A percentile compares a stretch with the other conserved stretches of the same genome.
These are phyloP conservation scores for Trissolcus japonicus DNA, from an alignment of 2,888 invertebrate species.

Conservation along the genomic window DNA sequence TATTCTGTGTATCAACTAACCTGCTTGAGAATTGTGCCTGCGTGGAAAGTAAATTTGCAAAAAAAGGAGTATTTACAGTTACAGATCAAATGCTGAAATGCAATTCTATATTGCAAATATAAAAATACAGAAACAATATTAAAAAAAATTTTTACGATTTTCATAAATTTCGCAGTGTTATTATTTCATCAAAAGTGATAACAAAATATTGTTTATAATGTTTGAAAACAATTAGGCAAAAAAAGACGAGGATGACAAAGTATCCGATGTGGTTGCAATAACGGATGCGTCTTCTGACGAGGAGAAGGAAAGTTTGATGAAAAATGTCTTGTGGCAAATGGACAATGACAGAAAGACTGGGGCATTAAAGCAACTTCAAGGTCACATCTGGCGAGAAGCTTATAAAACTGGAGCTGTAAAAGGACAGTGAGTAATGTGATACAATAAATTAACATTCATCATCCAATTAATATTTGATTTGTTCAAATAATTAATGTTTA, in stretches of 20 bases:
- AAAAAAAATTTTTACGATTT: too few relatives aligned
- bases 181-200: too few relatives aligned
- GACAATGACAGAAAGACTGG: conserved; percentile 86
- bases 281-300: conserved; percentile 78
- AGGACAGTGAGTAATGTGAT: conserved; percentile 87
- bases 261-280: conserved; percentile 79
- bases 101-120: too few relatives aligned
- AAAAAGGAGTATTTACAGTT: too few relatives aligned
- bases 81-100: too few relatives aligned
- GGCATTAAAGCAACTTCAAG: conserved; percentile 92
- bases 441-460: neutral
- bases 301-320: conserved; percentile 81
- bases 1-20: conserved; percentile 20
- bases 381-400: conserved; percentile 91
- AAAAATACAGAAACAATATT: too few relatives aligned
- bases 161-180: too few relatives aligned
- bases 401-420: conserved; percentile 86
- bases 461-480: neutral
- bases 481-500: neutral
- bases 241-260: conserved; percentile 79
- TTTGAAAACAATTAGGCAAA: conserved; percentile 72
- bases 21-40: conserved; percentile 12
- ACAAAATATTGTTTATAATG: neutral
- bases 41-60: too few relatives aligned
- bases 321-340: conserved; percentile 89